Conservation (phyloP, 2,797 vertebrate species). For the Haliaeetus albicilla region DNA sequence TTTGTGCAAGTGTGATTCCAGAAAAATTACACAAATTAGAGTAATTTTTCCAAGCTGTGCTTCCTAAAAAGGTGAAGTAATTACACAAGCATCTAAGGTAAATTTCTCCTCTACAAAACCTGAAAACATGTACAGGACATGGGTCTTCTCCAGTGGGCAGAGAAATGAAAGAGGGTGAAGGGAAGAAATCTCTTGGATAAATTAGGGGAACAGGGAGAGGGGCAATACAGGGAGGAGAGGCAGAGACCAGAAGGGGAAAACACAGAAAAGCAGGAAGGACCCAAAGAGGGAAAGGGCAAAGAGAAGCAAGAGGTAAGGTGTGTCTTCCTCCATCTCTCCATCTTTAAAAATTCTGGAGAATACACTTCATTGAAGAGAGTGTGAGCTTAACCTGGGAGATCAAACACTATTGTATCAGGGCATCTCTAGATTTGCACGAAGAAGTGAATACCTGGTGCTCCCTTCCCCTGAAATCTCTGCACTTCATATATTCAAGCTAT, state of each 20-base stretch:
- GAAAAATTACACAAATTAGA: conserved; percentile 56
- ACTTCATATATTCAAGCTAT: neutral
- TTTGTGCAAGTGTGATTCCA: conserved; percentile 50
- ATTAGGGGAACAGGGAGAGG: neutral
- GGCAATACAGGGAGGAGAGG: neutral
- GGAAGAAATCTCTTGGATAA: neutral
- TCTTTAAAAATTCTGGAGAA: neutral
- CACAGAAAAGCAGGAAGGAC: neutral
- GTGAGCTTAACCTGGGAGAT: neutral
- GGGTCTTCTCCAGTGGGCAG: neutral
- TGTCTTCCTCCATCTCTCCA: neutral
- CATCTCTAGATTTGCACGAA: neutral
- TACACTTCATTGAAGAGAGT: neutral
- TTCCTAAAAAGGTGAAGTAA: conserved; percentile 42
- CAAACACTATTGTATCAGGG: neutral
- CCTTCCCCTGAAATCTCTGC: neutral
- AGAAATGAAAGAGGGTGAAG: neutral
- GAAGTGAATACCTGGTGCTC: neutral
- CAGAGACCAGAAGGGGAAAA: neutral
- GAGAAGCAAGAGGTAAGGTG: neutral
- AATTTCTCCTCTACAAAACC: conserved; percentile 39
- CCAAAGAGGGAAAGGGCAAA: neutral
- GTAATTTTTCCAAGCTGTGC: conserved; percentile 47
- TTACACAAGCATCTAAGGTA: conserved; percentile 43
- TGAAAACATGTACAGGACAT: neutral